Conservation (phyloP, 2,797 vertebrate species). For the Bradypodion pumilum region DNA sequence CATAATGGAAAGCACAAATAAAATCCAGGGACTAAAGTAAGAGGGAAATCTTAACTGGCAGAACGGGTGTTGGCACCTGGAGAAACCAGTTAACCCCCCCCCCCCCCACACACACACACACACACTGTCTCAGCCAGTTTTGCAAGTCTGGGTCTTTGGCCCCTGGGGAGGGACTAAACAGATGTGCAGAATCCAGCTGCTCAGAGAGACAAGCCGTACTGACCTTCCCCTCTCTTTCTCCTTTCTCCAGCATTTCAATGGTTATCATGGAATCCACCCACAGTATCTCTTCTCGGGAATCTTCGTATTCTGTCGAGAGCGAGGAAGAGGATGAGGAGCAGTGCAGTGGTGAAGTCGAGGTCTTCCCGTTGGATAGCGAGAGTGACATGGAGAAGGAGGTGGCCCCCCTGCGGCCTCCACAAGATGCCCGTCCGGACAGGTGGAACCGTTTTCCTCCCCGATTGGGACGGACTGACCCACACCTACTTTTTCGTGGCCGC, state of each 20-base stretch:
- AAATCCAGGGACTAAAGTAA: not conserved
- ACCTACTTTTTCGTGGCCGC: constrained; percentile 14
- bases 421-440: not conserved
- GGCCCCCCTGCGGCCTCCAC: not conserved
- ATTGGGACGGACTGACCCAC: constrained; percentile 8
- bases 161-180: not conserved
- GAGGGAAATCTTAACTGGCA: not conserved
- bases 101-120: too few relatives aligned
- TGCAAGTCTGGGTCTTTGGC: too few relatives aligned
- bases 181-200: too few relatives aligned
- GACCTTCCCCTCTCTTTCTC: not conserved
- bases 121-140: too few relatives aligned
- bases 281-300: constrained; percentile 78
- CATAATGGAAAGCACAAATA: not conserved
- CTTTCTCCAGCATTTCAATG: not conserved
- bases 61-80: too few relatives aligned
- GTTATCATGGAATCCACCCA: constrained; percentile 79
- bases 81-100: too few relatives aligned
- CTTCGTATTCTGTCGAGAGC: constrained; percentile 77
- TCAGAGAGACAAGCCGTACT: fast-evolving
- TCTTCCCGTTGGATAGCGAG: constrained; percentile 77
- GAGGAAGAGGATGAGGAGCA: constrained; percentile 76
- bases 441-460: constrained; percentile 6
- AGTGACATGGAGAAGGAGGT: constrained; percentile 20
- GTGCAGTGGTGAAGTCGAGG: constrained; percentile 72